These are phyloP conservation scores for Siniperca obscura DNA, from an alignment of 2,797 vertebrate species.

Conservation along the genomic window DNA sequence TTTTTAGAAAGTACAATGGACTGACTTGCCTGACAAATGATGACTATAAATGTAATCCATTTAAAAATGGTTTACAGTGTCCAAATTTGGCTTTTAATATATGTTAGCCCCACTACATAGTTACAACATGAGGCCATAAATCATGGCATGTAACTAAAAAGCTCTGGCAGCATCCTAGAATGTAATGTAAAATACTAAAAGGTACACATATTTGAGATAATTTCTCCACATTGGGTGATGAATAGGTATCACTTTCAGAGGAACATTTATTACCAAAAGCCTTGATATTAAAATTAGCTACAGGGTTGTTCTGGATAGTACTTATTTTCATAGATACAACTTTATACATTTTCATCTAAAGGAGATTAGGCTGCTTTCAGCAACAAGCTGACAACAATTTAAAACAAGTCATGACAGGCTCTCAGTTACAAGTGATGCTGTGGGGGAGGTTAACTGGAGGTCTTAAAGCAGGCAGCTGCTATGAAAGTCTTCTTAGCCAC, in stretches of 20 bases:
- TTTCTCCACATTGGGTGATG: neutral
- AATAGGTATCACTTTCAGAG: slow-evolving; percentile 10
- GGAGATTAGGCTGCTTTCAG: slow-evolving; percentile 20
- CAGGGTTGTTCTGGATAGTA: neutral
- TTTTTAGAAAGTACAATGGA: slow-evolving; percentile 65
- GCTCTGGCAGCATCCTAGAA: slow-evolving; percentile 8
- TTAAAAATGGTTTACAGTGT: slow-evolving; percentile 60
- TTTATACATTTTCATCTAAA: slow-evolving; percentile 1
- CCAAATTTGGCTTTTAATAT: slow-evolving; percentile 51
- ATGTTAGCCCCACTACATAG: slow-evolving; percentile 25
- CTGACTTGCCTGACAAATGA: slow-evolving; percentile 61
- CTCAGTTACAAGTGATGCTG: slow-evolving; percentile 40
- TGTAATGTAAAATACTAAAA: neutral
- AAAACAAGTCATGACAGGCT: slow-evolving; percentile 30
- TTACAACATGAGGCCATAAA: slow-evolving; percentile 31
- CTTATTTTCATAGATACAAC: neutral
- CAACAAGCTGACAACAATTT: slow-evolving; percentile 28
- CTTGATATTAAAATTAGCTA: neutral
- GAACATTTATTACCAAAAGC: neutral
- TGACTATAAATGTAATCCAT: slow-evolving; percentile 59
- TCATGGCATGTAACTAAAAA: slow-evolving; percentile 32
- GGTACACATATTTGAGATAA: slow-evolving; percentile 1
- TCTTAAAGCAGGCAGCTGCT: slow-evolving; percentile 41
- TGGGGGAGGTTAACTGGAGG: slow-evolving; percentile 52
- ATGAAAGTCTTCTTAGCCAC: slow-evolving; percentile 37